Evolutionary conservation across 1,140 invertebrate species (phyloP).

Genomic region (Dendrolimus kikuchii): DNA sequence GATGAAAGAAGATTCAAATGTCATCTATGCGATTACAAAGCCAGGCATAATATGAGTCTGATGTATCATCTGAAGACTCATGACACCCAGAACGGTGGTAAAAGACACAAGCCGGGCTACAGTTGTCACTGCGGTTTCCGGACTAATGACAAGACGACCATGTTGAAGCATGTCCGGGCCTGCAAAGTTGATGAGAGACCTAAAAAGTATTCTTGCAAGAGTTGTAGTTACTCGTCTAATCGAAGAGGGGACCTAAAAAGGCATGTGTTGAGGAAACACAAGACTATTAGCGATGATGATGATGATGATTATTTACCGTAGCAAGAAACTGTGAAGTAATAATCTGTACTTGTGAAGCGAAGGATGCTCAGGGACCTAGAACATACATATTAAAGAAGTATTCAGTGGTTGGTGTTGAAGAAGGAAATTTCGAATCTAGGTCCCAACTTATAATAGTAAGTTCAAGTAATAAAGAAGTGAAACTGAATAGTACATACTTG

Average conservation of each 20-base stretch:
- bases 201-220: slow-evolving; percentile 16
- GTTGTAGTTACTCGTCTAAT: slow-evolving; percentile 27
- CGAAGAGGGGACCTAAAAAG: slow-evolving; percentile 27
- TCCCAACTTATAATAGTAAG: too few species aligned
- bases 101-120: neutral
- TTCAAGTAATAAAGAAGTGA: too few species aligned
- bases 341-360: too few species aligned
- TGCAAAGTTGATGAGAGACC: slow-evolving; percentile 7
- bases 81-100: slow-evolving; percentile 11
- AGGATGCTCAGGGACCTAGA: too few species aligned
- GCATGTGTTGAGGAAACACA: slow-evolving; percentile 24
- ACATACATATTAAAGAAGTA: too few species aligned
- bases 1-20: slow-evolving; percentile 38
- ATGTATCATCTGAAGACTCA: slow-evolving; percentile 47
- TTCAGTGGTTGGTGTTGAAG: too few species aligned
- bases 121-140: neutral
- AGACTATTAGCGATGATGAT: slow-evolving; percentile 15
- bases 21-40: slow-evolving; percentile 40
- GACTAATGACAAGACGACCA: slow-evolving; percentile 7
- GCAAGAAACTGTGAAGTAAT: too few species aligned
- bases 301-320: neutral
- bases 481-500: too few species aligned
- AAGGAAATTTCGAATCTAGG: too few species aligned
- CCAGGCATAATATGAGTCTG: slow-evolving; percentile 44
- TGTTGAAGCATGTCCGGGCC: slow-evolving; percentile 23